These are phyloP conservation scores for Thamnophis sirtalis DNA, from an alignment of 2,113 vertebrate species.

Conservation along the genomic window DNA sequence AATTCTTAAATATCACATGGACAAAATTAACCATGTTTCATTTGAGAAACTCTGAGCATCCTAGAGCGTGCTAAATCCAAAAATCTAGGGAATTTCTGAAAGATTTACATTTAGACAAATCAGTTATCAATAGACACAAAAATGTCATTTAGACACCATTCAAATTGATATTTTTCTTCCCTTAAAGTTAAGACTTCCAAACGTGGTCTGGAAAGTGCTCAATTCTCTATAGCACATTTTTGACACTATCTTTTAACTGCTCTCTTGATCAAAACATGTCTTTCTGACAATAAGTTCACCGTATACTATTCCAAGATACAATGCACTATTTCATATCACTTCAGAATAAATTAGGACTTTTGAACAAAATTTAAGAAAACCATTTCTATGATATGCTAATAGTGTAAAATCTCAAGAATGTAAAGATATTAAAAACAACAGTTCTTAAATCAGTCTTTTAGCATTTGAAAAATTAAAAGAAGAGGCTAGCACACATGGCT, in stretches of 20 bases:
- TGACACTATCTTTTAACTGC: background rate
- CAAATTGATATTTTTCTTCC: too few species aligned
- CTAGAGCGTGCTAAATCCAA: too few species aligned
- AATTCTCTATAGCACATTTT: background rate
- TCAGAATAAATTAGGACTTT: background rate
- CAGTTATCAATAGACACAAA: too few species aligned
- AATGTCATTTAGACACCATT: too few species aligned
- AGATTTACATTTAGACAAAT: too few species aligned
- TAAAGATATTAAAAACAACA: background rate
- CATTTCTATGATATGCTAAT: background rate
- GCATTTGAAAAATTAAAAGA: background rate
- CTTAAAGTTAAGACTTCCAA: background rate
- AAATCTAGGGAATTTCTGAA: too few species aligned
- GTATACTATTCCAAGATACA: background rate
- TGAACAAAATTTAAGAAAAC: background rate
- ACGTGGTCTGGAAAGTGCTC: too few species aligned
- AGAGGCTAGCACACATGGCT: too few species aligned
- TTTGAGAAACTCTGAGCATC: too few species aligned
- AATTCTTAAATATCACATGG: too few species aligned
- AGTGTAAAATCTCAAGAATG: background rate
- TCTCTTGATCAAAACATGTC: background rate
- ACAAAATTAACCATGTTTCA: too few species aligned
- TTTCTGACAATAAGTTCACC: background rate
- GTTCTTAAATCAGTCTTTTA: background rate
- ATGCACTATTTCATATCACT: background rate